These are phyloP conservation scores for Pteromalus puparum DNA, from an alignment of 1,140 invertebrate genomes.

Conservation along the genomic window DNA sequence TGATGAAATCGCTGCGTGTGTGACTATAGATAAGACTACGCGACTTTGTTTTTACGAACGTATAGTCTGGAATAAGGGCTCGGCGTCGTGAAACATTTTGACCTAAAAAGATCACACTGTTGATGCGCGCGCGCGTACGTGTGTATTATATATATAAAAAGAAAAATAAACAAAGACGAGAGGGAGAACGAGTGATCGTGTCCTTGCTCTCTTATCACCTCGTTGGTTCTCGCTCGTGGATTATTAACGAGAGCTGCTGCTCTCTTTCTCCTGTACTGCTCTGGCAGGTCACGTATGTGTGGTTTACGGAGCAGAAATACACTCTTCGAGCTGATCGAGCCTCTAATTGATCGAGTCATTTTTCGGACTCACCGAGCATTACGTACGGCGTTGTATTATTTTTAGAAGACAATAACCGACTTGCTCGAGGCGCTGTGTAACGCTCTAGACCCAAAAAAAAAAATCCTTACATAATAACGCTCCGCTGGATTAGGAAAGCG, in stretches of 20 bases:
- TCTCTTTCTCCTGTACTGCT: neutral
- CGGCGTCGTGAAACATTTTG: constrained; percentile 13
- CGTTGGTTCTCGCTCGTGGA: constrained; percentile 54
- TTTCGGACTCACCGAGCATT: neutral
- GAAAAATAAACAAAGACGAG: neutral
- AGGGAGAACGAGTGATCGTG: constrained; percentile 50
- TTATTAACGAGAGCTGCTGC: constrained; percentile 53
- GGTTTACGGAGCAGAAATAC: too few relatives aligned
- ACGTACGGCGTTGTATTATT: too few relatives aligned
- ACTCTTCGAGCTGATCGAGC: neutral
- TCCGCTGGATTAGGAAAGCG: too few relatives aligned
- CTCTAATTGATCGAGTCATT: neutral
- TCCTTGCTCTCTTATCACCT: constrained; percentile 54
- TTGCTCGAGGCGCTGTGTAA: too few relatives aligned
- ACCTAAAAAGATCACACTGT: neutral
- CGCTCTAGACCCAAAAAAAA: too few relatives aligned
- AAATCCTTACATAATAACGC: too few relatives aligned
- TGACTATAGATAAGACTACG: neutral
- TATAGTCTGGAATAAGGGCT: too few relatives aligned
- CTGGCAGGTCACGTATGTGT: neutral
- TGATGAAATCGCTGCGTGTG: constrained; percentile 12
- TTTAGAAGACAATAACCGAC: too few relatives aligned
- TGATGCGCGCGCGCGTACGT: neutral
- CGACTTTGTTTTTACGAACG: neutral
- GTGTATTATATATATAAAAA: neutral